phyloP scores from a whole-genome alignment of 2,888 invertebrate species.

The Ichneumoninae sp. region DNA sequence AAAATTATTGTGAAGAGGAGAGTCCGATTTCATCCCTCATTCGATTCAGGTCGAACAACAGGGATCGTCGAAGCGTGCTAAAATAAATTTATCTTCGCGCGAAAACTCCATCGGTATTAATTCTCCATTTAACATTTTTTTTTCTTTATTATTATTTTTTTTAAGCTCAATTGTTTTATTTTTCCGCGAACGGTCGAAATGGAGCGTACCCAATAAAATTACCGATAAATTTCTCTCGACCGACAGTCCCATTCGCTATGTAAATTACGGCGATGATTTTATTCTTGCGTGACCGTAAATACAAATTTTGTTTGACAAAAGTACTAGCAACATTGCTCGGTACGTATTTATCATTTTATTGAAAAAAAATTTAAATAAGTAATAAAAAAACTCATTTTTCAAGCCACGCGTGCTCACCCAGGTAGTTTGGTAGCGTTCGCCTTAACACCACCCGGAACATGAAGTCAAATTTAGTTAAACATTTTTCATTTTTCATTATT shows the following conservation, averaged over 20 bases:
- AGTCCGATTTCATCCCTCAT: constrained; percentile 32
- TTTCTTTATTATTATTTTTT: background rate
- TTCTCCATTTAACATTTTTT: background rate
- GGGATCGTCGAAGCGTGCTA: constrained; percentile 18
- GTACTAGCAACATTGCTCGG: background rate
- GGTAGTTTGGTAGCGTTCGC: no score
- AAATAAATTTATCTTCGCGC: constrained; percentile 38
- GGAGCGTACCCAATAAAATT: background rate
- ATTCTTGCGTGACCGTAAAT: background rate
- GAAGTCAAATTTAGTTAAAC: no score
- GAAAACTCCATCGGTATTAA: constrained; percentile 26
- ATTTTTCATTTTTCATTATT: no score
- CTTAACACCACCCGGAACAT: no score
- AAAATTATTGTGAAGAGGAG: constrained; percentile 50
- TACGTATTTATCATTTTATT: background rate
- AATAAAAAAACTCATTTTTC: background rate
- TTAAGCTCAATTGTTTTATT: background rate
- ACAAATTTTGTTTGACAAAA: background rate
- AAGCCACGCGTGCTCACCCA: background rate
- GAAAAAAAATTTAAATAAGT: background rate
- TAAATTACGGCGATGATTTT: background rate
- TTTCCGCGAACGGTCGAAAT: background rate
- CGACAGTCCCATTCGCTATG: background rate
- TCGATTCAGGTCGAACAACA: constrained; percentile 35
- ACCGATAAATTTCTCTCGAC: background rate